phyloP scores from a whole-genome alignment of 2,888 invertebrate species.

The Sarcophaga rosellei region DNA sequence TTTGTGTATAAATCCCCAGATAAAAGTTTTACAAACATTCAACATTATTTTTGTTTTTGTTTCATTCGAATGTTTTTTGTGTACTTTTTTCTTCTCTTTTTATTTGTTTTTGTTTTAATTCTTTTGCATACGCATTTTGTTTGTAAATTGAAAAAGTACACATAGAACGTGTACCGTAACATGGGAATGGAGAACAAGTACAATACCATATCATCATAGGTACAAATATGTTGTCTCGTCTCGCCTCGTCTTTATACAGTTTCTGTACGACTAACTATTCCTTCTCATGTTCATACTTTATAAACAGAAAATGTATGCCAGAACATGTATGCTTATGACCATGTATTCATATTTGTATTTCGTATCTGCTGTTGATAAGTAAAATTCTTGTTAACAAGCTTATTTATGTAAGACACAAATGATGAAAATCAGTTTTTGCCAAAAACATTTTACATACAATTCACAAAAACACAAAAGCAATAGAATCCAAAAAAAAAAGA shows the following conservation, averaged over 20 bases:
- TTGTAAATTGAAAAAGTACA: slow-evolving; percentile 39
- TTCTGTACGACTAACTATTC: slow-evolving; percentile 11
- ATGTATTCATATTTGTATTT: slow-evolving; percentile 1
- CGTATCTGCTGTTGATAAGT: slow-evolving; percentile 11
- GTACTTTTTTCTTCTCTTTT: no score
- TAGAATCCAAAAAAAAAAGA: no score
- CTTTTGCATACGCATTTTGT: slow-evolving; percentile 43
- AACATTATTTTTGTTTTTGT: slow-evolving; percentile 1
- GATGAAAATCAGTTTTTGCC: slow-evolving; percentile 16
- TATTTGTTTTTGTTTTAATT: background rate
- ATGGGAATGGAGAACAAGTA: background rate
- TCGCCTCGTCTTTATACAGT: background rate
- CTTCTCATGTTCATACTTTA: slow-evolving; percentile 19
- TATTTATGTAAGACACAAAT: slow-evolving; percentile 41
- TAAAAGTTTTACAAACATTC: slow-evolving; percentile 58
- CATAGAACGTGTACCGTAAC: background rate
- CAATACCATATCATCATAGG: background rate
- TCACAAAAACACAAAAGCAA: background rate
- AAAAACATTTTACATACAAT: background rate
- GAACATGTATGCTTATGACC: slow-evolving; percentile 26
- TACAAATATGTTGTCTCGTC: background rate
- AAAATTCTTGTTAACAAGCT: slow-evolving; percentile 45
- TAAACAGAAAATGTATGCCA: slow-evolving; percentile 20
- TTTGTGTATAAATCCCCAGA: slow-evolving; percentile 35
- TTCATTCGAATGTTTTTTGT: background rate